phyloP scores from a whole-genome alignment of 2,797 vertebrate genomes.

The Gadopsis marmoratus region DNA sequence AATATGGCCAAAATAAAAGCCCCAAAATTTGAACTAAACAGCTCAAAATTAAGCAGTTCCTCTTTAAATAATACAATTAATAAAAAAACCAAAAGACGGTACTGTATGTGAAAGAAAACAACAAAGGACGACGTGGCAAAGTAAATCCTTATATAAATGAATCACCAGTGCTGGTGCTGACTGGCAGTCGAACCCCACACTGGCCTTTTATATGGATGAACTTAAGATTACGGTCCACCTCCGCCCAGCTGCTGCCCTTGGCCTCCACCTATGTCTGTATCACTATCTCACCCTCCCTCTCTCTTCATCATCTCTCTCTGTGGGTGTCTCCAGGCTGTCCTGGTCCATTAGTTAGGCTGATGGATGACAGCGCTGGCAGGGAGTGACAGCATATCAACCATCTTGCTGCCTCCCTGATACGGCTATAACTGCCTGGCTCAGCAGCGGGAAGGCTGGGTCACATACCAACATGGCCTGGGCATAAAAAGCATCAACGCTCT shows the following conservation, averaged over 20 bases:
- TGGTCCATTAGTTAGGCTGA: constrained; percentile 75
- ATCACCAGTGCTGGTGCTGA: background rate
- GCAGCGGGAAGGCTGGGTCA: constrained; percentile 44
- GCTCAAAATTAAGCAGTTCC: background rate
- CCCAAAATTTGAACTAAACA: background rate
- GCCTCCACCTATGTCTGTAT: constrained; percentile 25
- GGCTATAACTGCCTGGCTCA: constrained; percentile 54
- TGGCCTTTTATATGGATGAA: constrained; percentile 24
- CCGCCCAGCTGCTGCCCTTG: constrained; percentile 30
- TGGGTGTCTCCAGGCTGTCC: background rate
- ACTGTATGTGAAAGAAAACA: background rate
- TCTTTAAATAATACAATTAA: background rate
- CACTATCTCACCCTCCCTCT: constrained; percentile 6
- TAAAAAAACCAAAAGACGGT: background rate
- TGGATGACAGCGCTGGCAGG: constrained; percentile 67
- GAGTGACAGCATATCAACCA: constrained; percentile 66
- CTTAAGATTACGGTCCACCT: constrained; percentile 40
- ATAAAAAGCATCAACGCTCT: too few relatives aligned
- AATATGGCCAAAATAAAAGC: background rate
- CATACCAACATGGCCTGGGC: constrained; percentile 28
- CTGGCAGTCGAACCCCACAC: constrained; percentile 13
- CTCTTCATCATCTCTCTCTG: constrained; percentile 13
- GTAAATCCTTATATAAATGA: background rate
- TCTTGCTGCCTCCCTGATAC: constrained; percentile 56
- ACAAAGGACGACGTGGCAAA: background rate